Evolutionary conservation across 2,888 invertebrate genomes (phyloP).

Genomic region (Sphaerophoria rueppellii): DNA sequence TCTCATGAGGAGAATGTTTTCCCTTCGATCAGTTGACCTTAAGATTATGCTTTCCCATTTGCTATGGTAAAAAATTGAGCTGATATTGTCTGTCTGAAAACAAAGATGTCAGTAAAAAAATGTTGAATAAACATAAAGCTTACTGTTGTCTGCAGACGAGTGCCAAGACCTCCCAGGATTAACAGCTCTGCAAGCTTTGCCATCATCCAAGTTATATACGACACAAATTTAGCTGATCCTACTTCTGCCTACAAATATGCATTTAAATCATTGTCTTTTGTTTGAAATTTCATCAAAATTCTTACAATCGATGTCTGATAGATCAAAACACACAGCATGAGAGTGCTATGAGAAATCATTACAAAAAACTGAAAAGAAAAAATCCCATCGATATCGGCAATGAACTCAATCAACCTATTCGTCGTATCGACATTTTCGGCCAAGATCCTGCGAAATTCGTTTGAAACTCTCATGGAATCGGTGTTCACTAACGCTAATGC

Average conservation of each 20-base stretch:
- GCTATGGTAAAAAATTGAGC: constrained; percentile 74
- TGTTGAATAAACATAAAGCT: not conserved
- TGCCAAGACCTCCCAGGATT: constrained; percentile 74
- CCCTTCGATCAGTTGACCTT: constrained; percentile 48
- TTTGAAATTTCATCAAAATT: not conserved
- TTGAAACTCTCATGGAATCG: constrained; percentile 44
- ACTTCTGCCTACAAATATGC: not conserved
- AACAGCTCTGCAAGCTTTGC: constrained; percentile 74
- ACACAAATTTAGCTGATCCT: constrained; percentile 60
- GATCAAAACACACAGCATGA: constrained; percentile 74
- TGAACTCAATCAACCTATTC: constrained; percentile 76
- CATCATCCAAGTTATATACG: constrained; percentile 73
- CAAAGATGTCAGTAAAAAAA: not conserved
- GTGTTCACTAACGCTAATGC: not conserved
- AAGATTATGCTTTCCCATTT: constrained; percentile 74
- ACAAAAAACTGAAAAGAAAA: constrained; percentile 78
- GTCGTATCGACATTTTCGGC: constrained; percentile 75
- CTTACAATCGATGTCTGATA: constrained; percentile 38
- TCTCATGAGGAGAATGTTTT: constrained; percentile 74
- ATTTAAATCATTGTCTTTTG: no score
- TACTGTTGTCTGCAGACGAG: constrained; percentile 71
- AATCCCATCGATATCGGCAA: constrained; percentile 74
- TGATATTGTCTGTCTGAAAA: constrained; percentile 73
- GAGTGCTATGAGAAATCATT: constrained; percentile 76
- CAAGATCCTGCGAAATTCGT: constrained; percentile 72